Evolutionary conservation across 2,113 vertebrate genomes (phyloP), one percentile per base, ranked within the genome.

Genomic region (Sigmodon hispidus): DNA sequence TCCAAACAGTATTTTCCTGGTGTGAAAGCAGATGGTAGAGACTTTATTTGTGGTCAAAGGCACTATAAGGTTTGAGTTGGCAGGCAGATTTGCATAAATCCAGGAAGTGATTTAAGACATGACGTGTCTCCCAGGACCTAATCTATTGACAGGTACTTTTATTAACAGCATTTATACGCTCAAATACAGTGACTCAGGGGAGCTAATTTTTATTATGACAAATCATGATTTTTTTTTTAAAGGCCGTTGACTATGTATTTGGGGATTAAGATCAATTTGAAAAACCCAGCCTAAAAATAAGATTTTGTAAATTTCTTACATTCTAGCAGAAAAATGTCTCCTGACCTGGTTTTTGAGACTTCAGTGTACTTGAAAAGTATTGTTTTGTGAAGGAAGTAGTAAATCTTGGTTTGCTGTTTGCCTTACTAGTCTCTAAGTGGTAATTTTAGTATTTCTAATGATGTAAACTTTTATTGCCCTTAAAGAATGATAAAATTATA

Each of bases 21-120:
- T 31, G 59, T 96, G 94, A 95, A 96, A 97, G 90, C 96, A 97
- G 95, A 96, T 96, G 95, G 95, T 79, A 61, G 90, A 83, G 87
- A 96, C 73, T 92, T 97, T 93, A 90, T 95, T 84, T 97, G 93
- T 89, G 93, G 97, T 96, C 92, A 96, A 94, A 96, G 81, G 90
- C 77, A 63, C 93, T 94, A 69, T 90, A n/a, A n/a, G n/a, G 93
- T 90, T 12, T 92, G 87, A 88, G 90, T 89, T 17, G 22, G 77
- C 21, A 97, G 77, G 85, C 73, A 75, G 34, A 89, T 94, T 91
- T 94, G 93, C 92, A 93, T 94, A 95, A 73, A 95, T 90, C 90
- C 67, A 88, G 85, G 91, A 96, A 95, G 69, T 91, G 59, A 93
- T 90, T 97, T 89, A 97, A 86, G 93, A 92, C 43, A 77, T 61